phyloP scores from a whole-genome alignment of 2,888 invertebrate species.

The Drosophila bunnanda region DNA sequence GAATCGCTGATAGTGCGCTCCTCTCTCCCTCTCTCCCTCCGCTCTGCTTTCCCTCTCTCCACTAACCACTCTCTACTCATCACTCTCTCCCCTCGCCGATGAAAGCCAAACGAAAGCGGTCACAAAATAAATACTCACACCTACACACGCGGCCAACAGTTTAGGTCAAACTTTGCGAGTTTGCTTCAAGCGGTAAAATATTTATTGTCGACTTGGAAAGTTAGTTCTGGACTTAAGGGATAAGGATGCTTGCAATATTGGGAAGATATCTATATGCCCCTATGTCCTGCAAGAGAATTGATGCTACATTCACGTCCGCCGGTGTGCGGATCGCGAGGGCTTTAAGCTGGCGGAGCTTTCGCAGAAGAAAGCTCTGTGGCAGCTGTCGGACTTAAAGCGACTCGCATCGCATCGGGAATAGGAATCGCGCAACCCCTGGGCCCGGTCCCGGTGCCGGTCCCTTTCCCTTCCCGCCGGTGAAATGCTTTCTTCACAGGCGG shows the following conservation, averaged over 20 bases:
- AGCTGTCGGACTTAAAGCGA: constrained; percentile 22
- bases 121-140: constrained; percentile 17
- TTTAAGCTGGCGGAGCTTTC: constrained; percentile 14
- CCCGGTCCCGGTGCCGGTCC: too few species aligned
- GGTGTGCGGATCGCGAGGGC: constrained; percentile 22
- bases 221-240: neutral
- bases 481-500: constrained; percentile 63
- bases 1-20: constrained; percentile 66
- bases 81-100: constrained; percentile 7
- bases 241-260: neutral
- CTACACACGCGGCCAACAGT: constrained; percentile 1
- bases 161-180: neutral
- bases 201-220: neutral
- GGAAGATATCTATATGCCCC: neutral
- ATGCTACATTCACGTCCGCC: neutral
- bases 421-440: constrained; percentile 38
- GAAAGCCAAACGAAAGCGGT: constrained; percentile 16
- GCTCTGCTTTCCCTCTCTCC: constrained; percentile 11
- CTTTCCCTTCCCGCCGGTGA: constrained; percentile 38
- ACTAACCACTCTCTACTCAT: neutral
- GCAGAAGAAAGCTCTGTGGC: constrained; percentile 26
- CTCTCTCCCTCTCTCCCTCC: constrained; percentile 17
- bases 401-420: constrained; percentile 3
- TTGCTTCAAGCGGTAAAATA: neutral
- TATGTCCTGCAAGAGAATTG: neutral